Base-by-base conservation (phyloP, 2,113 vertebrate genomes). In the Meles meles region DNA sequence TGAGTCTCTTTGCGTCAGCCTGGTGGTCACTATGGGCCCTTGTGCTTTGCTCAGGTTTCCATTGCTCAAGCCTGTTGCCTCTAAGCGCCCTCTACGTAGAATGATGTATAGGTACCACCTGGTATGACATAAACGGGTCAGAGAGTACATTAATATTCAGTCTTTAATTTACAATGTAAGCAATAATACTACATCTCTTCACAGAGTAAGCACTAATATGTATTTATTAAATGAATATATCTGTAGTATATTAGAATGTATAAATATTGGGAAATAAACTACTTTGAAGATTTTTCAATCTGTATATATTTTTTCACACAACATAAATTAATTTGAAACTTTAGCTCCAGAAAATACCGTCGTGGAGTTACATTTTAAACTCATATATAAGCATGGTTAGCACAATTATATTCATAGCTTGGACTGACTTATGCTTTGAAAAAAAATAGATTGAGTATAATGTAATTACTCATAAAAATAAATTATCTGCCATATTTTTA, bases 381-480 rank as follows among this genome's bases (percentile, higher is more conserved):
- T 76, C 8, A 57, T 29, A 7, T 59, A 34, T 13, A 76, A 71
- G 61, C 34, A 95, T 72, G 21, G 12, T 79, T 86, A 80, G 14
- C 18, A 59, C 71, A 91, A 86, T 71, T 49, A 76, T 74, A 83
- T 17, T 34, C 20, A 39, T 25, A 79, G 27, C 27, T 39, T 87
- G 14, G 15, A 63, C 34, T 69, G 29, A 94, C 23, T 49, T 83
- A 61, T 6, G 27, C 79, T 80, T 82, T n/a, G 31, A 18, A 47
- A 88, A 65, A 88, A 65, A 25, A 55, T 47, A 84, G 10, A 39
- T 21, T 49, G 29, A 2, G 5, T 29, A 31, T 37, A 81, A 55
- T 86, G 14, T 65, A 81, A 34, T 81, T 88, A 72, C 61, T 49
- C 61, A 90, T 86, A 86, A 96, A 86, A 72, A 86, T 93, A 77